Conservation (phyloP, 2,113 vertebrate species). For the Saimiri boliviensis region DNA sequence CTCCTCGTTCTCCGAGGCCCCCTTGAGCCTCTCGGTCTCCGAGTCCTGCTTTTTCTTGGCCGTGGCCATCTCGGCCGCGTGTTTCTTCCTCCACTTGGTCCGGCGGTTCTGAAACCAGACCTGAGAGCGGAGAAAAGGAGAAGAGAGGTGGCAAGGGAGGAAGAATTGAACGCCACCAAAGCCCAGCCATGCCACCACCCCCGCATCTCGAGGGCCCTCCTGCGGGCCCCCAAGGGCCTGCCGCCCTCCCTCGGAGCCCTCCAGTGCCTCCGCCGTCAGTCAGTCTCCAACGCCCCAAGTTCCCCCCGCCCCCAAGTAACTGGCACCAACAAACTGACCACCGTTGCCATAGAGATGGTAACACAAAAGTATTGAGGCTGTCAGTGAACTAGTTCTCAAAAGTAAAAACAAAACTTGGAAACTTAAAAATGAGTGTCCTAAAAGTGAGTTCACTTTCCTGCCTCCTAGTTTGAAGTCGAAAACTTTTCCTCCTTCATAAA, state of each 20-base stretch:
- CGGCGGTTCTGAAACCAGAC: slow-evolving; percentile 99
- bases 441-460: not conserved
- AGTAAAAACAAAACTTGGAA: slow-evolving; percentile 13
- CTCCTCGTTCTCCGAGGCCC: slow-evolving; percentile 95
- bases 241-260: not conserved
- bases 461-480: not conserved
- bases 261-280: not conserved
- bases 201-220: accelerated
- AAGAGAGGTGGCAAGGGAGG: not conserved
- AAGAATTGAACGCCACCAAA: not conserved
- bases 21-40: slow-evolving; percentile 96
- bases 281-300: not conserved
- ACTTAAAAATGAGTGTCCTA: slow-evolving; percentile 1
- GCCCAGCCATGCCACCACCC: not conserved
- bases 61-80: slow-evolving; percentile 98
- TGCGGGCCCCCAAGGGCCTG: not conserved
- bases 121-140: slow-evolving; percentile 76
- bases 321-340: not conserved
- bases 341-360: slow-evolving; percentile 68
- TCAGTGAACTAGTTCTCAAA: not conserved
- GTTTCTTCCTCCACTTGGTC: slow-evolving; percentile 98
- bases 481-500: not conserved
- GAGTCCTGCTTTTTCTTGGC: slow-evolving; percentile 99
- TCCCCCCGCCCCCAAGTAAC: not conserved
- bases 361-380: slow-evolving; percentile 3